Evolutionary conservation across 1,140 invertebrate genomes (phyloP), one percentile per base, ranked within the genome.

Genomic region (Drosophila busckii): DNA sequence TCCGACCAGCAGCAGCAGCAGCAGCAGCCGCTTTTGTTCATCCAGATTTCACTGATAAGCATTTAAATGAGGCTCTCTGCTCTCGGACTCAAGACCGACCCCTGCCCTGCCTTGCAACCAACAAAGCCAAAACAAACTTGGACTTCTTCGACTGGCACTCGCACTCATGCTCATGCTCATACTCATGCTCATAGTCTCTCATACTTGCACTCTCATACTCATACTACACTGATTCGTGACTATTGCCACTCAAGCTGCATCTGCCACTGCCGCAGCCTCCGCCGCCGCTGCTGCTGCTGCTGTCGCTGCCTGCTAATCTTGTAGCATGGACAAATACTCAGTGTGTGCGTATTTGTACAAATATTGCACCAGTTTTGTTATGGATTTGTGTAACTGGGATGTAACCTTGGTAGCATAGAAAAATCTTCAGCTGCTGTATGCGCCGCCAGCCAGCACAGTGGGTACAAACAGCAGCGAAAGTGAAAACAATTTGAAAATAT

Each of bases 321-420:
- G 49, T 68, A 35, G 28, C 23, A 35, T 62, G 67, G 37, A 70
- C 56, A 70, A 64, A 66, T 76, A 54, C n/a, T n/a, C n/a, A n/a
- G n/a, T 40, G 49, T 76, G 71, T 78, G 75, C 68, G 75, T 80
- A 73, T 82, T n/a, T 80, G 65, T 73, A 80, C 73, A 80, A 82
- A 82, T 82, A 82, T 73, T 82, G 75, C 69, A 75, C 70, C 70
- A 82, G 69, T 82, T 82, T 82, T 69, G 69, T 70, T 82, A 75
- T 75, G 65, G 65, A 82, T 82, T 82, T 82, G 75, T 82, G 69
- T 82, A 82, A 82, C 75, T 75, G 60, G 75, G 53, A 82, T 82
- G 70, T 65, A 82, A 80, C 75, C 75, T 80, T 80, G 75, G 75
- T 60, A 61, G 41, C 60, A 59, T 37, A 56, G 49, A 65, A 49